phyloP scores from a whole-genome alignment of 2,113 vertebrate genomes.

The Pristiophorus japonicus region DNA sequence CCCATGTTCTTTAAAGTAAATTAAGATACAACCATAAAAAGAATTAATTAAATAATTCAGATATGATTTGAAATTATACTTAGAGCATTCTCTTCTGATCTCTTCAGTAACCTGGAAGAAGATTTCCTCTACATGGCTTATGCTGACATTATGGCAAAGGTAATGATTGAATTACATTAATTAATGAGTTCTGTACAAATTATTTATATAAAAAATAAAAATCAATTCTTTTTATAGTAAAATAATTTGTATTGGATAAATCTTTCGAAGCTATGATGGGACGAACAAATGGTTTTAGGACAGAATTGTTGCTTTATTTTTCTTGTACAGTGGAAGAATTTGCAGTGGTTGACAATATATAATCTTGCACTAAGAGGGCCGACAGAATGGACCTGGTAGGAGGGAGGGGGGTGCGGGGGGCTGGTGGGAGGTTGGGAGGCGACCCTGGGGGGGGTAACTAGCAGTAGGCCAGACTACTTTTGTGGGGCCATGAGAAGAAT shows the following conservation, averaged over 20 bases:
- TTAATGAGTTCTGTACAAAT: not conserved
- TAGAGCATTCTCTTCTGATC: conserved; percentile 22
- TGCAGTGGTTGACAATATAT: not conserved
- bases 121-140: conserved; percentile 95
- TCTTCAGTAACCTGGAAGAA: conserved; percentile 84
- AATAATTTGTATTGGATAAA: not conserved
- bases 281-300: not conserved
- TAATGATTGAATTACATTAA: conserved; percentile 48
- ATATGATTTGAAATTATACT: not conserved
- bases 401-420: no score
- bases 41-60: not conserved
- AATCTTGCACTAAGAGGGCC: not conserved
- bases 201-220: not conserved
- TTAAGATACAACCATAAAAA: not conserved
- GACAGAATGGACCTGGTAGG: no score
- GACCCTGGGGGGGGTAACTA: no score
- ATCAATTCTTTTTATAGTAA: not conserved
- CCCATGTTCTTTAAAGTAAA: not conserved
- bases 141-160: conserved; percentile 96
- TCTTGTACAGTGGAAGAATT: not conserved
- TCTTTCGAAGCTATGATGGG: not conserved
- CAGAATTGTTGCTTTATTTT: not conserved
- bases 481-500: no score
- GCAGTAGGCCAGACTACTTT: no score
- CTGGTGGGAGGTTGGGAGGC: no score